A percentile compares a stretch with the other conserved stretches of the same genome.
Evolutionary conservation across 2,797 vertebrate genomes (phyloP).

Genomic region (Silurus aristotelis): DNA sequence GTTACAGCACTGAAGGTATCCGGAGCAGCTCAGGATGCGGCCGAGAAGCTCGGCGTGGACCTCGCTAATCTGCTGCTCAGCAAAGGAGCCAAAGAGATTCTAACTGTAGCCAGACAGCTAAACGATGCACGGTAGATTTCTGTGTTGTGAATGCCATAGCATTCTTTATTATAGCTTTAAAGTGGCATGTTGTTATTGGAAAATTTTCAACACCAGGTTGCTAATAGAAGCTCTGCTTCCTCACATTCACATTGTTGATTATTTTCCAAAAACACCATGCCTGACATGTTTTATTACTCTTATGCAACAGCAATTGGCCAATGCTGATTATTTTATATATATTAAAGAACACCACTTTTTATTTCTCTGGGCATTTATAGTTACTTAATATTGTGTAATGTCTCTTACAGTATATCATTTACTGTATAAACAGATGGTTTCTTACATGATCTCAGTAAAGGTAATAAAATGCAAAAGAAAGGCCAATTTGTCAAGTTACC

Average conservation of each 20-base stretch:
- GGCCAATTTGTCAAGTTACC: background rate
- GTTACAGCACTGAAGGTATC: conserved; percentile 84
- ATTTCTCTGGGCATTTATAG: background rate
- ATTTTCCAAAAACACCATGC: background rate
- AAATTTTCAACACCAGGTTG: background rate
- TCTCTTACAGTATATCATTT: background rate
- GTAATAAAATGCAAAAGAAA: background rate
- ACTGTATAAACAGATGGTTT: background rate
- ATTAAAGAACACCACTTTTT: background rate
- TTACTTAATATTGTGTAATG: background rate
- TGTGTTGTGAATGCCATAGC: background rate
- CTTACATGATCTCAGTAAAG: background rate
- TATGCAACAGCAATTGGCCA: background rate
- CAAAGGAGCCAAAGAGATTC: conserved; percentile 92
- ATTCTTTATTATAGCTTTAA: background rate
- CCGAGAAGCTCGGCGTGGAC: conserved; percentile 83
- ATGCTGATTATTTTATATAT: background rate
- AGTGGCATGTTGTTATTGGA: background rate
- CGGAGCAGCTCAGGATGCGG: conserved; percentile 74
- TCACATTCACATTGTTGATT: background rate
- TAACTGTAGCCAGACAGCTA: conserved; percentile 90
- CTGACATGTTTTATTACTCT: background rate
- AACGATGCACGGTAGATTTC: conserved; percentile 79
- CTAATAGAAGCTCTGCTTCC: too few species aligned
- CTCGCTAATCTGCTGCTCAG: conserved; percentile 87